Conservation (phyloP, 2,797 vertebrate species). For the Neopelma chrysocephalum region DNA sequence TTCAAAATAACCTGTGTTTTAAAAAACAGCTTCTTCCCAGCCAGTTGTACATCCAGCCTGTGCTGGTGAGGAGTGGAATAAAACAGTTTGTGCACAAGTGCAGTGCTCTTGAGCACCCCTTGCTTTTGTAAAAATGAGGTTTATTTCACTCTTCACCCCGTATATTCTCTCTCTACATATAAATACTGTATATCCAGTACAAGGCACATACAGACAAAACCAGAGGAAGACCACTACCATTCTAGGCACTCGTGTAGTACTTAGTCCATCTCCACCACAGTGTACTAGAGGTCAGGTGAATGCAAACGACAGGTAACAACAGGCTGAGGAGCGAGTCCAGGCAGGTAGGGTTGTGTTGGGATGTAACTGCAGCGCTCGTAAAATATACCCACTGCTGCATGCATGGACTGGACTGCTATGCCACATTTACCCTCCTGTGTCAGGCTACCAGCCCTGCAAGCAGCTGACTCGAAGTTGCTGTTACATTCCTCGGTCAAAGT, state of each 20-base stretch:
- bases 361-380: slow-evolving; percentile 82
- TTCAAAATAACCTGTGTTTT: neutral
- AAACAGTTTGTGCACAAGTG: neutral
- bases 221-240: slow-evolving; percentile 71
- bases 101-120: neutral
- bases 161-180: slow-evolving; percentile 80
- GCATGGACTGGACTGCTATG: slow-evolving; percentile 76
- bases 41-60: neutral
- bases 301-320: slow-evolving; percentile 76
- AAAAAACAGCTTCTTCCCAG: neutral
- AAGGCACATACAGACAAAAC: slow-evolving; percentile 76
- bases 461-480: slow-evolving; percentile 79
- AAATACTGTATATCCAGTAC: slow-evolving; percentile 81
- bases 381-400: slow-evolving; percentile 80
- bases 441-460: slow-evolving; percentile 78
- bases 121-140: neutral
- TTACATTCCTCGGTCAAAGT: slow-evolving; percentile 82
- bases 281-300: slow-evolving; percentile 59
- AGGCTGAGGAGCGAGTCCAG: slow-evolving; percentile 81
- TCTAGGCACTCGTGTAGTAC: slow-evolving; percentile 60
- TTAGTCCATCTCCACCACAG: slow-evolving; percentile 60
- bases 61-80: slow-evolving; percentile 29
- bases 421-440: slow-evolving; percentile 73
- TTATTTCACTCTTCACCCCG: slow-evolving; percentile 38
- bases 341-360: slow-evolving; percentile 77